These are phyloP conservation scores for Microtus montanus DNA, from an alignment of 2,113 vertebrate species.

Conservation along the genomic window DNA sequence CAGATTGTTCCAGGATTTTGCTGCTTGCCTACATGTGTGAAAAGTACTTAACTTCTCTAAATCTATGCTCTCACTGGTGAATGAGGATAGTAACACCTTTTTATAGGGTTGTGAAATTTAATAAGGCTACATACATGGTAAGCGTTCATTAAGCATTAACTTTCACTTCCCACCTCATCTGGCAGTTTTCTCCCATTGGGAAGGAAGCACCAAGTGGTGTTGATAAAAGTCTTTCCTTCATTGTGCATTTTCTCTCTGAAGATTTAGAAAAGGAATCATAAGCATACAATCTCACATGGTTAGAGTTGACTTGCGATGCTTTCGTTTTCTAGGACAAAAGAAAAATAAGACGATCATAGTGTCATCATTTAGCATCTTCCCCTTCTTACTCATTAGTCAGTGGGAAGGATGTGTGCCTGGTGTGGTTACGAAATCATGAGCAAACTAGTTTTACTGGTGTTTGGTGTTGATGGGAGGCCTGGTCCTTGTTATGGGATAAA, in stretches of 20 bases:
- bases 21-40: background rate
- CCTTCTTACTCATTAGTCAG: background rate
- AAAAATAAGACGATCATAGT: background rate
- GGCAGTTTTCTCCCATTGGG: background rate
- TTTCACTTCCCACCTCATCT: background rate
- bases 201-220: background rate
- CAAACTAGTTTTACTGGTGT: background rate
- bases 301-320: background rate
- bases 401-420: background rate
- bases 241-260: background rate
- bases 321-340: conserved; percentile 8
- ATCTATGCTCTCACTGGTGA: background rate
- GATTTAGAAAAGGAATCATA: background rate
- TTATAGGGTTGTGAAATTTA: background rate
- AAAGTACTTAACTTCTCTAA: background rate
- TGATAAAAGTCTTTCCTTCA: background rate
- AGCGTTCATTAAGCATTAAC: background rate
- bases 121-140: background rate
- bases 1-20: background rate
- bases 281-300: background rate
- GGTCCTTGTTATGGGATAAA: background rate
- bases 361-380: background rate
- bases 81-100: too few species aligned
- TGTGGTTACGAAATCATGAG: background rate
- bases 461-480: background rate